A percentile compares a stretch with the other conserved stretches of the same genome.
phyloP scores from a whole-genome alignment of 1,140 invertebrate genomes.

The Asobara japonica region DNA sequence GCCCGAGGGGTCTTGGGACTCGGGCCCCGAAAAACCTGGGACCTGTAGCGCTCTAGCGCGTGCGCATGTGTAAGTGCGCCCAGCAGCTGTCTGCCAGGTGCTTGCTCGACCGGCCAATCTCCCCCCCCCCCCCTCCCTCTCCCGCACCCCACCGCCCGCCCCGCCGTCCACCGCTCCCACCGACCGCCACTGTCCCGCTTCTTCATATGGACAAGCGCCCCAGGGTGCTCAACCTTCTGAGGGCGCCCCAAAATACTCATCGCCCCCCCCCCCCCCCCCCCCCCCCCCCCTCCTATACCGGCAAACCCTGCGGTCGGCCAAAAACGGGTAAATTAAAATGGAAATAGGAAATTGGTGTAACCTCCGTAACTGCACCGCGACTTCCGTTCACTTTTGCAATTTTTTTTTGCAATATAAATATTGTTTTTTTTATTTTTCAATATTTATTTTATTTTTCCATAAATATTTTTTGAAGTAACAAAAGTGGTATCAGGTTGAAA shows the following conservation, averaged over 20 bases:
- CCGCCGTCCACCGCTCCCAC: background rate
- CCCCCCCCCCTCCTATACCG: no score
- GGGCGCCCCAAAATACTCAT: background rate
- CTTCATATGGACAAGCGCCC: slow-evolving; percentile 9
- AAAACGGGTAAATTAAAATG: no score
- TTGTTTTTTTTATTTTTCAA: no score
- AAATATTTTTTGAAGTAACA: no score
- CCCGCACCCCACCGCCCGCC: background rate
- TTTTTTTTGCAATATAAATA: no score
- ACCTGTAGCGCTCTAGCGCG: slow-evolving; percentile 22
- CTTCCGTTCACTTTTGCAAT: no score
- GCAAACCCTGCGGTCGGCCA: no score
- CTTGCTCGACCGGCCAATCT: slow-evolving; percentile 30
- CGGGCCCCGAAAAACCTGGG: slow-evolving; percentile 12
- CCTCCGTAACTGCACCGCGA: no score
- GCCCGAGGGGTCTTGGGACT: background rate
- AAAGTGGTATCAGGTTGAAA: no score
- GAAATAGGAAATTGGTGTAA: no score
- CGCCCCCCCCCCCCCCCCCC: background rate
- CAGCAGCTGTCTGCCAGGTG: slow-evolving; percentile 35
- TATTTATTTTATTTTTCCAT: no score
- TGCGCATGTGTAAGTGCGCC: slow-evolving; percentile 27
- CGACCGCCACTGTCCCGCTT: background rate
- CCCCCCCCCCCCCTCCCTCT: background rate
- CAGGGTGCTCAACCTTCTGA: slow-evolving; percentile 28